These are phyloP conservation scores for Adelognathus sp. DNA, from an alignment of 2,888 invertebrate species.

Conservation along the genomic window DNA sequence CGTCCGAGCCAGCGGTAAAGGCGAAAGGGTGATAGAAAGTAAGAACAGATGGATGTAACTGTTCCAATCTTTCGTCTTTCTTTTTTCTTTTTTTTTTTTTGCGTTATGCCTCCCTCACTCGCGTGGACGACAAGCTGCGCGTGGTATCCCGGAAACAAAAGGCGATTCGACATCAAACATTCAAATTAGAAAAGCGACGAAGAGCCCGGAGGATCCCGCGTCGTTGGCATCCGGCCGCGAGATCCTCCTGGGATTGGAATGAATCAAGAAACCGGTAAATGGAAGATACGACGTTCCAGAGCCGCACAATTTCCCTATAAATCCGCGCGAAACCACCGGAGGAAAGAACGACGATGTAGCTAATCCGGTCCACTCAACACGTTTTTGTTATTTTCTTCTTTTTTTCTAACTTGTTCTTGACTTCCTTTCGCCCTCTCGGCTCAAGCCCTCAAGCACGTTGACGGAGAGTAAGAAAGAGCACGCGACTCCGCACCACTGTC, in stretches of 20 bases:
- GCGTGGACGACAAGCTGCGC: conserved; percentile 4
- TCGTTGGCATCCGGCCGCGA: conserved; percentile 5
- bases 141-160: conserved; percentile 66
- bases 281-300: neutral
- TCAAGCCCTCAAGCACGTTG: neutral
- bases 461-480: neutral
- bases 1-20: conserved; percentile 39
- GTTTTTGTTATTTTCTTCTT: neutral
- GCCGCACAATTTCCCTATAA: neutral
- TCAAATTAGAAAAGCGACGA: conserved; percentile 71
- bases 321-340: conserved; percentile 6
- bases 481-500: conserved; percentile 1
- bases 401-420: conserved; percentile 12
- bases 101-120: conserved; percentile 39
- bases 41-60: conserved; percentile 65
- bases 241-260: neutral
- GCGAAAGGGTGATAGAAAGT: conserved; percentile 22
- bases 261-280: neutral
- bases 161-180: conserved; percentile 73
- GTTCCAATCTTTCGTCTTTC: too few species aligned
- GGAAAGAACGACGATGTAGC: neutral
- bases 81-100: conserved; percentile 66
- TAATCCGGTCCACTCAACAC: conserved; percentile 22
- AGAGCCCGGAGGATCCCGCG: conserved; percentile 4
- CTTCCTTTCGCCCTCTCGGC: conserved; percentile 4